Base-by-base conservation (phyloP, 1,140 invertebrate genomes). In the Colletes gigas region DNA sequence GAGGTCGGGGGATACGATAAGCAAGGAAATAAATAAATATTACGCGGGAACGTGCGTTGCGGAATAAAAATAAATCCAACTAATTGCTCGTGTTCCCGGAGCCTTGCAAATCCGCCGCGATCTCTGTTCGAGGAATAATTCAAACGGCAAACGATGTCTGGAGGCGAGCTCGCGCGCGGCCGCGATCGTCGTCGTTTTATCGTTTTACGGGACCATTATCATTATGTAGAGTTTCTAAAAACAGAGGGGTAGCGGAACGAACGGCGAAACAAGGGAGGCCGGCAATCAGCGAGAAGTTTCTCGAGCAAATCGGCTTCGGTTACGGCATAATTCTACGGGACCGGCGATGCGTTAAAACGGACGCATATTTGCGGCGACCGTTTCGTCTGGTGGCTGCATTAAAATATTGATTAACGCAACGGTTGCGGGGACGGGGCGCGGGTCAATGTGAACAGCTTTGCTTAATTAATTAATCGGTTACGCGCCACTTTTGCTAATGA, bases 391-490 rank as follows among this genome's bases (percentile, higher is more conserved):
- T 44, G 63, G 70, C 60, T 73, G 60, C 70, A 66, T 79, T 73
- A 79, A 79, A 79, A 79, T 80, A 80, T 82, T 78, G 67, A 77
- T 70, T 65, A 82, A 82, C 67, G 74, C 66, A 65, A 69, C 50
- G 65, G 41, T 70, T 71, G 67, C 50, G 74, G 74, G 39, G n/a
- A 5, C 52, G 7, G 17, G 50, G 10, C 12, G 17, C 62, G 67
- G 67, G 59, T 65, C 75, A 71, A 70, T 63, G 74, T 44, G 30
- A 78, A 66, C 54, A 50, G 60, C 44, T 54, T 78, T 71, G 52
- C 68, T 71, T 66, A 78, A 82, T 82, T 67, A 82, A 78, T 78
- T 82, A 82, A 82, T 82, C 68, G 41, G 72, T 60, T 30, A 50
- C 54, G 75, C 63, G 62, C 52, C 68, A 72, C 68, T 66, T 82